These are phyloP conservation scores for Hermetia illucens DNA, from an alignment of 1,140 invertebrate species.

Conservation along the genomic window DNA sequence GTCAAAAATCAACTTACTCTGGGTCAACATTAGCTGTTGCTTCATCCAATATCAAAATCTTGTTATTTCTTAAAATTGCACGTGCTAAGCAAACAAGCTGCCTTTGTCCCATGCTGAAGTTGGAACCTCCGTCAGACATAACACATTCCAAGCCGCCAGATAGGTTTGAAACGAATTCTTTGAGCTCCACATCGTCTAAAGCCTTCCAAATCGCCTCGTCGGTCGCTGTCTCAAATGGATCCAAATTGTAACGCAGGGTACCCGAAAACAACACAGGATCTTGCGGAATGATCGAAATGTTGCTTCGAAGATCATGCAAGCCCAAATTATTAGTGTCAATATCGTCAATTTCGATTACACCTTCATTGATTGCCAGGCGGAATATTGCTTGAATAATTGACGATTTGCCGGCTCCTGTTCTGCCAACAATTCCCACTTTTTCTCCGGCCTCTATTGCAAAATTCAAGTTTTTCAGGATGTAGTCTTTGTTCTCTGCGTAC, in stretches of 20 bases:
- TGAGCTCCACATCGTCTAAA: slow-evolving; percentile 64
- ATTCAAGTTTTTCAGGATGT: slow-evolving; percentile 49
- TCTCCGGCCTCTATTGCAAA: slow-evolving; percentile 52
- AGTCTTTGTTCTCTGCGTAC: slow-evolving; percentile 31
- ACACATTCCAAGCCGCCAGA: slow-evolving; percentile 45
- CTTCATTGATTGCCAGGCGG: slow-evolving; percentile 50
- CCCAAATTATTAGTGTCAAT: slow-evolving; percentile 40
- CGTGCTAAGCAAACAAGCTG: slow-evolving; percentile 67
- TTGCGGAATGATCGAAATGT: slow-evolving; percentile 70
- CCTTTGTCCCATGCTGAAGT: slow-evolving; percentile 64
- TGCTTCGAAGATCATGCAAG: slow-evolving; percentile 45
- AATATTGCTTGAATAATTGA: slow-evolving; percentile 75
- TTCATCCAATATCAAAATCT: slow-evolving; percentile 66
- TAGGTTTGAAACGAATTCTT: slow-evolving; percentile 39
- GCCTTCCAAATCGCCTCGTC: slow-evolving; percentile 72
- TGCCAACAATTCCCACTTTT: slow-evolving; percentile 74
- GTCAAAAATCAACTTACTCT: slow-evolving; percentile 32
- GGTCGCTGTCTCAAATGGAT: slow-evolving; percentile 56
- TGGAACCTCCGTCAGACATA: slow-evolving; percentile 47
- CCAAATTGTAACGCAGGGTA: slow-evolving; percentile 59
- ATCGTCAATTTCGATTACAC: slow-evolving; percentile 42
- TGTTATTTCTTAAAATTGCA: slow-evolving; percentile 57
- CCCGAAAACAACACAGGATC: slow-evolving; percentile 65
- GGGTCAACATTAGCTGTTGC: slow-evolving; percentile 57
- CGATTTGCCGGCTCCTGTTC: slow-evolving; percentile 85